Conservation (phyloP, 2,888 invertebrate genomes). For the Exephanes ischioxanthus region DNA sequence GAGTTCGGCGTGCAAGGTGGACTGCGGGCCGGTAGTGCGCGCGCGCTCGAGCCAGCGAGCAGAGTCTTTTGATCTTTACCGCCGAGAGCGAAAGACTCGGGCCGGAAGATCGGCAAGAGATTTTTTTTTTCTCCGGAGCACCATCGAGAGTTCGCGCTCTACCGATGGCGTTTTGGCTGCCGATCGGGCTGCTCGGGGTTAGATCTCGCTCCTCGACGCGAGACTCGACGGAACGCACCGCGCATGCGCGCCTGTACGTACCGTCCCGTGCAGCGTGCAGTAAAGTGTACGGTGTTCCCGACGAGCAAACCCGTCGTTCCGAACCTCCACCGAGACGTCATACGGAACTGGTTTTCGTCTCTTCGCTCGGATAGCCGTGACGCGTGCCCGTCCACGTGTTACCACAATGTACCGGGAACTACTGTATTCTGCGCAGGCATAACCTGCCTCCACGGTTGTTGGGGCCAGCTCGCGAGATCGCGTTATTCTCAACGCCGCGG, state of each 20-base stretch:
- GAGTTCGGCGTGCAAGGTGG: constrained; percentile 73
- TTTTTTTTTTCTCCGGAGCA: constrained; percentile 78
- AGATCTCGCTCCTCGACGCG: not conserved
- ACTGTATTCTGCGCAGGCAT: constrained; percentile 13
- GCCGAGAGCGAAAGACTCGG: constrained; percentile 60
- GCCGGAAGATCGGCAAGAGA: constrained; percentile 71
- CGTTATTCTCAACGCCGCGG: not conserved
- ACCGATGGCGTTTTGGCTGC: constrained; percentile 1
- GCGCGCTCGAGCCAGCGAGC: constrained; percentile 22
- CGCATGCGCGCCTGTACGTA: not conserved
- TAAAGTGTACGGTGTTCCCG: constrained; percentile 34
- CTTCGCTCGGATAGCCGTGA: constrained; percentile 70
- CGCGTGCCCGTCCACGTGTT: constrained; percentile 82
- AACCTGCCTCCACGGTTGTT: not conserved
- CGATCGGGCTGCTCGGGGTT: constrained; percentile 17
- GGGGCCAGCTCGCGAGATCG: not conserved
- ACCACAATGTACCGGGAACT: constrained; percentile 53
- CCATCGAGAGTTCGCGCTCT: constrained; percentile 31
- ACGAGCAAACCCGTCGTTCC: constrained; percentile 44
- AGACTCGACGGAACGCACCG: not conserved
- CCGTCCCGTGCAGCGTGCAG: constrained; percentile 68
- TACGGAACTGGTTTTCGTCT: constrained; percentile 72
- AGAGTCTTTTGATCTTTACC: constrained; percentile 79
- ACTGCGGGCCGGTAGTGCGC: constrained; percentile 38
- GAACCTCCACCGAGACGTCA: constrained; percentile 21